Base-by-base conservation (phyloP, 2,888 invertebrate species). In the Chirona hameri region DNA sequence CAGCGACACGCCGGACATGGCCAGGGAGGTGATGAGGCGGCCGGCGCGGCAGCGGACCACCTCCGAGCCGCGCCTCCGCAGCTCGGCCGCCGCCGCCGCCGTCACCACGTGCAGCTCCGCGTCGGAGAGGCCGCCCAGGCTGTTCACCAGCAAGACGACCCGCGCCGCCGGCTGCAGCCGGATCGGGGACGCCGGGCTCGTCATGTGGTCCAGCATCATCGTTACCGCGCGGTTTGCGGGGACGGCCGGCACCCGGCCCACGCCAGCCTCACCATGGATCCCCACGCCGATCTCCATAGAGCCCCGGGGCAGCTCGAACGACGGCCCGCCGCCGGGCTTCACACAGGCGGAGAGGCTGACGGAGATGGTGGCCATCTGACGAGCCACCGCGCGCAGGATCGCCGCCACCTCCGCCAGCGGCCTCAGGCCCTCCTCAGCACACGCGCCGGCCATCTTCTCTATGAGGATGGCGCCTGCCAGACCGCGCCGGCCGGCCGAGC, bases 1-100 rank as follows among this genome's bases (percentile, higher is more conserved):
- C 48, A 96, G 89, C 85, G 94, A 93, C 85, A 95, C 90, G 14
- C 95, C 95, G 82, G 92, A 91, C 91, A 93, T 93, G 86, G 95
- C 93, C 80, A 95, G 87, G 0, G 95, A 94, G 0, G 95, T 93
- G 89, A 94, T 91, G 84, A 93, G 89, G 10, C 88, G 86, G 12
- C 91, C 92, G 84, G 90, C 89, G 87, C 90, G 91, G 65, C 91
- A 88, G 57, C 93, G 90, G 84, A 90, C 90, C 7, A 90, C 88
- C 81, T 83, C 86, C 65, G 92, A 89, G 10, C 89, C 88, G 82
- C 88, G 89, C 84, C 31, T 12, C 82, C 83, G 65, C 24, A 84
- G 88, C 87, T 92, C 92, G 24, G 88, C 87, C 48, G 92, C 90
- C 0, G 91, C 90, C 87, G 94, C 94, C 14, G 90, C 90, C 81